Conservation (phyloP, 2,888 invertebrate genomes). For the Nomada goodeniana region DNA sequence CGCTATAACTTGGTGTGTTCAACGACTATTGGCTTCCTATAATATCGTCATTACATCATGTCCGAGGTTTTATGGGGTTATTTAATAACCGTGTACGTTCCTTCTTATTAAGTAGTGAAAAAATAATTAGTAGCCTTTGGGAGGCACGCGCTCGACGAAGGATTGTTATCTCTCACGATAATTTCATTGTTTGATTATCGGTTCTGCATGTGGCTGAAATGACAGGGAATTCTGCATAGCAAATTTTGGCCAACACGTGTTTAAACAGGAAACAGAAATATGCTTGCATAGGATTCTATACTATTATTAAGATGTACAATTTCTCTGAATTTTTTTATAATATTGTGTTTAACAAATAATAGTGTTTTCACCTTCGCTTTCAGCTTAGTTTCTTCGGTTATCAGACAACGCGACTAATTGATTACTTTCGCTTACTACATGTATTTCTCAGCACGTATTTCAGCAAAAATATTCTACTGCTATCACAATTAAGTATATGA, state of each 20-base stretch:
- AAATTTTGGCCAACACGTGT: not conserved
- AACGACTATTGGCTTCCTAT: conserved; percentile 33
- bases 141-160: conserved; percentile 48
- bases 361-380: too few relatives aligned
- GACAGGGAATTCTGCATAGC: not conserved
- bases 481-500: too few relatives aligned
- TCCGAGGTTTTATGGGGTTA: conserved; percentile 32
- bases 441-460: too few relatives aligned
- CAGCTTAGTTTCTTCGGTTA: too few relatives aligned
- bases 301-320: too few relatives aligned
- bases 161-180: conserved; percentile 64
- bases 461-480: too few relatives aligned
- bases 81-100: conserved; percentile 42
- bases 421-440: too few relatives aligned
- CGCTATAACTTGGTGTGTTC: conserved; percentile 38
- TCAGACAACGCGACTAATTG: too few relatives aligned
- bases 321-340: too few relatives aligned
- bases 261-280: not conserved
- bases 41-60: conserved; percentile 31
- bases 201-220: conserved; percentile 42
- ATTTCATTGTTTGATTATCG: conserved; percentile 58
- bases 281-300: too few relatives aligned
- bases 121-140: conserved; percentile 57
- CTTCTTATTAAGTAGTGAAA: conserved; percentile 65
- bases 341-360: too few relatives aligned